Base-by-base conservation (phyloP, 2,797 vertebrate species). In the Hybognathus amarus region DNA sequence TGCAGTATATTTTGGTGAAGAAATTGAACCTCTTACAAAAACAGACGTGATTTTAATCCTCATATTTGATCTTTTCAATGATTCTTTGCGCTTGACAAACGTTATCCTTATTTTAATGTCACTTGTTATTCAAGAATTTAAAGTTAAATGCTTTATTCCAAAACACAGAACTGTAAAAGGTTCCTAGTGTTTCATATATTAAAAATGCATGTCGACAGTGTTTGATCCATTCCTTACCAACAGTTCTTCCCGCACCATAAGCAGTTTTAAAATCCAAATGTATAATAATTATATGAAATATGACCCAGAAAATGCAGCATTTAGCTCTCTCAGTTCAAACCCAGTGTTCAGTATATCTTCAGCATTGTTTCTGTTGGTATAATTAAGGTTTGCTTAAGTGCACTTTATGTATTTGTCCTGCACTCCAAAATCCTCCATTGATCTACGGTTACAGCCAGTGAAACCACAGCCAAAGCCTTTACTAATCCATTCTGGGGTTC, bases 401-500 rank as follows among this genome's bases (percentile, higher is more conserved):
- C 73, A 86, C 71, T 86, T 74, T 68, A 75, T 74, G 61, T 76
- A 71, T 83, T 80, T 66, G 54, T 71, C 56, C 70, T 80, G 52
- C 50, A 50, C 64, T 83, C 20, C 40, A 52, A 76, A 66, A 30
- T 54, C 38, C 63, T 76, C 22, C 36, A 87, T 85, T 83, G 86
- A 87, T 87, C 84, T 61, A 83, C 1, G 52, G 86, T 79, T 85
- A 73, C 22, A 54, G 78, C 40, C 82, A 81, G 84, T 85, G 84
- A 82, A 81, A 82, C 78, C 77, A 77, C 67, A 85, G 77, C 56
- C 84, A 79, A 83, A 81, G 74, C 69, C 74, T 83, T 86, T 84
- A 67, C 75, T 87, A 87, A 88, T 88, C 85, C 68, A 85, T 81
- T 83, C 81, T 76, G 42, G 42, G 73, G 68, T 84, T 79, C 82